Evolutionary conservation across 2,113 vertebrate genomes (phyloP).

Genomic region (Gobiocypris rarus): DNA sequence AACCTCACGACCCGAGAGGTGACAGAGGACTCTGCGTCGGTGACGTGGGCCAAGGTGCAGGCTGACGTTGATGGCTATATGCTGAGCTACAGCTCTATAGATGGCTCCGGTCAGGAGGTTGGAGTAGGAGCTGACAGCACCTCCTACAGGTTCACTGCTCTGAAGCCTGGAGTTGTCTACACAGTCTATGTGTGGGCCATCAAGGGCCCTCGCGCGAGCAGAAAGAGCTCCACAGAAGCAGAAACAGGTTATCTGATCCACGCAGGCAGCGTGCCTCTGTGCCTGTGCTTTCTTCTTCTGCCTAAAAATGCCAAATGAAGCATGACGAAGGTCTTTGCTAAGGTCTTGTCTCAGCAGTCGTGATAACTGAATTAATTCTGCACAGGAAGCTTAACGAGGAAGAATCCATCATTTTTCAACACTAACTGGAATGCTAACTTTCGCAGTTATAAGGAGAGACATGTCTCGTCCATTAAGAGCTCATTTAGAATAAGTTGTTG

Average conservation of each 20-base stretch:
- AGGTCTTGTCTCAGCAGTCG: not conserved
- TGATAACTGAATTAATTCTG: constrained; percentile 16
- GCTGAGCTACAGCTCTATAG: constrained; percentile 67
- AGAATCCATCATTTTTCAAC: not conserved
- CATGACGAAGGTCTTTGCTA: constrained; percentile 8
- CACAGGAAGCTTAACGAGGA: not conserved
- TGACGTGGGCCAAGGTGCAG: constrained; percentile 70
- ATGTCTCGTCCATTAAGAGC: not conserved
- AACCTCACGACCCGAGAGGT: constrained; percentile 63
- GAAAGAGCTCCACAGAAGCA: constrained; percentile 64
- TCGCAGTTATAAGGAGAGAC: not conserved
- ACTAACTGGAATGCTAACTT: not conserved
- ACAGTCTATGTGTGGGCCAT: constrained; percentile 76
- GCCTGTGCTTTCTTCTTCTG: not conserved
- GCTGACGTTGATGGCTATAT: constrained; percentile 72
- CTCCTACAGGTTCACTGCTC: constrained; percentile 64
- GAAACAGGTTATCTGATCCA: constrained; percentile 73
- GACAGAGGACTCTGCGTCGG: constrained; percentile 66
- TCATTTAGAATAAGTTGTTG: not conserved
- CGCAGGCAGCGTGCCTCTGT: not conserved
- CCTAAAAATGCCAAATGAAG: not conserved
- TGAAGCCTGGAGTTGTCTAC: constrained; percentile 80
- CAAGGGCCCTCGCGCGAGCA: constrained; percentile 74
- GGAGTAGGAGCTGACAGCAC: constrained; percentile 68
- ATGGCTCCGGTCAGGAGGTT: constrained; percentile 68